phyloP scores from a whole-genome alignment of 2,797 vertebrate species.

The Anguilla marmorata region DNA sequence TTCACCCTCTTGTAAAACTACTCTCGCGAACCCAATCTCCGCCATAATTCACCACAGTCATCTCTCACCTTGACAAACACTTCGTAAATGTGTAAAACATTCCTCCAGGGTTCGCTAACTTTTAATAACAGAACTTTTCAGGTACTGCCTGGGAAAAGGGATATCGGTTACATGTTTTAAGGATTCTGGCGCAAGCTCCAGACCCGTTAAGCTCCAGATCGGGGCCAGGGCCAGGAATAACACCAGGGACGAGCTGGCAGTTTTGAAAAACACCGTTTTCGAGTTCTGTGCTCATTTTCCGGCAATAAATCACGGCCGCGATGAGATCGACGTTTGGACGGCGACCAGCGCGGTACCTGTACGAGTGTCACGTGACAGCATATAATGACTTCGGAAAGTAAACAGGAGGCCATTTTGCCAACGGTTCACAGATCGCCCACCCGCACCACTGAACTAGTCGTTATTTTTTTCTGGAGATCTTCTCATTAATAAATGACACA shows the following conservation, averaged over 20 bases:
- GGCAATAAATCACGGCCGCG: slow-evolving; percentile 49
- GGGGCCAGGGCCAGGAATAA: slow-evolving; percentile 73
- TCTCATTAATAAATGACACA: slow-evolving; percentile 70
- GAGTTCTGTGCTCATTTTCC: slow-evolving; percentile 72
- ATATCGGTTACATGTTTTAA: slow-evolving; percentile 76
- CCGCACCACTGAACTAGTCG: slow-evolving; percentile 65
- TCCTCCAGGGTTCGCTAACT: slow-evolving; percentile 70
- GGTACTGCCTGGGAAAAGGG: slow-evolving; percentile 45
- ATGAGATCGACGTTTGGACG: slow-evolving; percentile 65
- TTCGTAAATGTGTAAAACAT: slow-evolving; percentile 77
- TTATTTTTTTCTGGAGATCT: slow-evolving; percentile 65
- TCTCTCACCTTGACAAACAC: slow-evolving; percentile 76
- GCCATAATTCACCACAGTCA: slow-evolving; percentile 72
- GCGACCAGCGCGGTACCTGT: slow-evolving; percentile 68
- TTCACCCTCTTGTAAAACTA: slow-evolving; percentile 28
- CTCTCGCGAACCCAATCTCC: slow-evolving; percentile 65
- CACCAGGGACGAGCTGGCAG: slow-evolving; percentile 67
- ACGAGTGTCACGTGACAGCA: slow-evolving; percentile 72
- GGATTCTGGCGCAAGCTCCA: slow-evolving; percentile 67
- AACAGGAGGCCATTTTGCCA: slow-evolving; percentile 66
- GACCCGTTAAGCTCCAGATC: slow-evolving; percentile 60
- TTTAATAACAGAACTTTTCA: slow-evolving; percentile 73
- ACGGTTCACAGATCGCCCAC: slow-evolving; percentile 64
- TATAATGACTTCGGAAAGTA: slow-evolving; percentile 73
- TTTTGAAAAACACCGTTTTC: slow-evolving; percentile 65